Evolutionary conservation across 1,140 invertebrate genomes (phyloP).

Genomic region (Idris sp.): DNA sequence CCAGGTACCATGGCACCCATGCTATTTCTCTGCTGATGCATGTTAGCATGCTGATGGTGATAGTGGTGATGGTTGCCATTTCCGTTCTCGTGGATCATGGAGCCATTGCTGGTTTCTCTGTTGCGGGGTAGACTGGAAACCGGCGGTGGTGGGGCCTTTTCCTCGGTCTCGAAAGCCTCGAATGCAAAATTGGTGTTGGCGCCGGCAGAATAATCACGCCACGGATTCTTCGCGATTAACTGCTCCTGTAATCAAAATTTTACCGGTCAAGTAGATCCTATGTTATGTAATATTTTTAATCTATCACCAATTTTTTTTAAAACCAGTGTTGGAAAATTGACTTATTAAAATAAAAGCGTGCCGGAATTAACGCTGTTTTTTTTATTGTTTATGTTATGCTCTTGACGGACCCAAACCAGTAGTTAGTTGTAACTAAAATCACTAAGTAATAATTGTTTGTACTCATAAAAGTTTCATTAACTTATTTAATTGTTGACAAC

Average conservation of each 20-base stretch:
- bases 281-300: too few species aligned
- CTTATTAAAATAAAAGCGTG: too few species aligned
- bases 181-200: conserved; percentile 92
- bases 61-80: conserved; percentile 47
- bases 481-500: too few species aligned
- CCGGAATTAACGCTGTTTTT: too few species aligned
- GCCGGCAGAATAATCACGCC: conserved; percentile 89
- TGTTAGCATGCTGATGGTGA: conserved; percentile 18
- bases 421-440: too few species aligned
- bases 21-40: conserved; percentile 50
- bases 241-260: conserved; percentile 82
- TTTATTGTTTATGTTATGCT: too few species aligned
- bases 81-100: conserved; percentile 58
- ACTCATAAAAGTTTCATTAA: too few species aligned
- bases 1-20: conserved; percentile 65
- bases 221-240: conserved; percentile 88
- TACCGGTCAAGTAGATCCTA: conserved; percentile 41
- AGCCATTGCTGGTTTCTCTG: conserved; percentile 71
- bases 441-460: too few species aligned
- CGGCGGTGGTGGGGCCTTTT: conserved; percentile 80
- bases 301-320: too few species aligned
- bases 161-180: conserved; percentile 89
- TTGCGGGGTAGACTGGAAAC: conserved; percentile 73
- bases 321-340: too few species aligned
- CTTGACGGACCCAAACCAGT: too few species aligned